A percentile compares a stretch with the other conserved stretches of the same genome.
Evolutionary conservation across 2,888 invertebrate species (phyloP).

Genomic region (Fragum whitleyi): DNA sequence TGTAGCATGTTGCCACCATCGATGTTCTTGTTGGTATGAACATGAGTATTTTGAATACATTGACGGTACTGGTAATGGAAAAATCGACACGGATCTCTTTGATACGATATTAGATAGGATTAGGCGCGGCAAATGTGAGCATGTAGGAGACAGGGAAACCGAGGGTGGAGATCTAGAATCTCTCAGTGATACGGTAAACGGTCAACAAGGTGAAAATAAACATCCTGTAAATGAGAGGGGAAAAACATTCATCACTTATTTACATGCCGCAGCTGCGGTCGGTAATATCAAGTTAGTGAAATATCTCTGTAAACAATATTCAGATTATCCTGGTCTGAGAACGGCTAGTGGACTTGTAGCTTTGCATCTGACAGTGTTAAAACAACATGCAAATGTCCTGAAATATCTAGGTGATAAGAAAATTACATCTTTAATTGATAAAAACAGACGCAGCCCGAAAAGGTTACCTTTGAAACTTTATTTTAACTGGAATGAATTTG

Average conservation of each 20-base stretch:
- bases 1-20: background rate
- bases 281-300: background rate
- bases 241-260: background rate
- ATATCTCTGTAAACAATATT: background rate
- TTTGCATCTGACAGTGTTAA: background rate
- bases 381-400: background rate
- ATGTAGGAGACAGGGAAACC: background rate
- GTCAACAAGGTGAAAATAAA: background rate
- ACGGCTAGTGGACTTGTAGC: conserved; percentile 6
- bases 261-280: background rate
- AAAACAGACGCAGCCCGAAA: too few species aligned
- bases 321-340: background rate
- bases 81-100: background rate
- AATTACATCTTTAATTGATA: background rate
- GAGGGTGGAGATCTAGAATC: background rate
- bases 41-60: conserved; percentile 10
- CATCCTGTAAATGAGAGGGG: too few species aligned
- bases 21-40: conserved; percentile 1
- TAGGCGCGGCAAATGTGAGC: background rate
- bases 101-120: background rate
- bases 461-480: background rate
- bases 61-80: background rate
- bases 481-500: background rate
- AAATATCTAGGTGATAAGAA: background rate
- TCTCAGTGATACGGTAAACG: background rate